phyloP scores from a whole-genome alignment of 2,888 invertebrate species.

The Drosophila demipolita region DNA sequence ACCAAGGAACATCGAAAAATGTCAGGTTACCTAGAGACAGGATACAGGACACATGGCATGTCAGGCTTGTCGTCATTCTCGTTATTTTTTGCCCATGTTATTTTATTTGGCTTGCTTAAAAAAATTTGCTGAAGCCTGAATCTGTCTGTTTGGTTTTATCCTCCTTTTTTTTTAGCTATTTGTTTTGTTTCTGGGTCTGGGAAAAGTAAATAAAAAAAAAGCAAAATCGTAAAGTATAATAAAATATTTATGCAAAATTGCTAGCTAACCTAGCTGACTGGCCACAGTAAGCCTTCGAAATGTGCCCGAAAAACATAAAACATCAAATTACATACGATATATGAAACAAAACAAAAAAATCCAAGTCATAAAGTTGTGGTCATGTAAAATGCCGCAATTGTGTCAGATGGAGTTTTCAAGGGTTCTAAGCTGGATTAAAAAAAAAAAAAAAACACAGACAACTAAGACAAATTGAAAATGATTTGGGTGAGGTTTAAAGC shows the following conservation, averaged over 20 bases:
- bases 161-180: neutral
- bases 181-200: conserved; percentile 12
- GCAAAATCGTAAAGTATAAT: conserved; percentile 71
- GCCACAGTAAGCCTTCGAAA: conserved; percentile 40
- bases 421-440: conserved; percentile 16
- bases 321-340: conserved; percentile 69
- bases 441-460: conserved; percentile 16
- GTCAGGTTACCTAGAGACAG: conserved; percentile 61
- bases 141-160: conserved; percentile 30
- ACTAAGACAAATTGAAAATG: conserved; percentile 49
- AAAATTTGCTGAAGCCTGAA: conserved; percentile 49
- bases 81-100: conserved; percentile 56
- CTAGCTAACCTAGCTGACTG: conserved; percentile 54
- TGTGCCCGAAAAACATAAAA: conserved; percentile 63
- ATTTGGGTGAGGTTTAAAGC: conserved; percentile 36
- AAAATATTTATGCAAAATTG: conserved; percentile 72
- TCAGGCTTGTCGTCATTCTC: conserved; percentile 68
- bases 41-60: conserved; percentile 65
- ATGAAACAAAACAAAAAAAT: conserved; percentile 42
- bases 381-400: conserved; percentile 39
- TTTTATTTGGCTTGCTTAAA: conserved; percentile 55
- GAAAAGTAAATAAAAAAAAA: conserved; percentile 59
- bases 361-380: conserved; percentile 72
- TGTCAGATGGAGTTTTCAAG: conserved; percentile 21
- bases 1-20: conserved; percentile 49